Conservation (phyloP, 2,113 vertebrate species). For the Zapornia atra region DNA sequence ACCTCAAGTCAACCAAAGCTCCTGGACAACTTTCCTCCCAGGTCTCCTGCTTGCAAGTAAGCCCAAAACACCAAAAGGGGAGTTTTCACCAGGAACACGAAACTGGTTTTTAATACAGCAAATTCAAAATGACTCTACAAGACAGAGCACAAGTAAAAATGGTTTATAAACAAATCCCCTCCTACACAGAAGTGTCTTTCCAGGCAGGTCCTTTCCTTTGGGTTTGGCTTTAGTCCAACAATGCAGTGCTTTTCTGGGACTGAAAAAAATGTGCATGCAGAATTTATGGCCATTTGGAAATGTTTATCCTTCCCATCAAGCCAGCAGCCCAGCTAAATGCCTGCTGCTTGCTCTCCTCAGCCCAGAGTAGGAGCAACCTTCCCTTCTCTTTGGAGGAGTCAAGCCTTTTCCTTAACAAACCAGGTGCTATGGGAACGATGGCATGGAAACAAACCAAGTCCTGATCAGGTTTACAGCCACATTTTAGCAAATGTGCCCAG, state of each 20-base stretch:
- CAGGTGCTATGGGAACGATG: accelerated
- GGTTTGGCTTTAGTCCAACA: neutral
- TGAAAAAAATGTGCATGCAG: neutral
- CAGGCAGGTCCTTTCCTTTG: neutral
- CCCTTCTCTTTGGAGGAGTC: neutral
- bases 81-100: neutral
- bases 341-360: neutral
- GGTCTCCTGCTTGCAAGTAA: neutral
- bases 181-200: neutral
- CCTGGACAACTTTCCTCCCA: neutral
- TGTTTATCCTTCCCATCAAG: neutral
- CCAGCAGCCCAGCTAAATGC: neutral
- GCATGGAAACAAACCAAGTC: neutral
- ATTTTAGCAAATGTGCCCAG: accelerated
- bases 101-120: neutral
- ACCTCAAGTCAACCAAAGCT: neutral
- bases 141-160: neutral
- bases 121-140: neutral
- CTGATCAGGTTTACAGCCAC: neutral
- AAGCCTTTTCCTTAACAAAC: neutral
- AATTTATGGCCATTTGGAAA: neutral
- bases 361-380: neutral
- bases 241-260: neutral
- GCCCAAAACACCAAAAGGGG: neutral
- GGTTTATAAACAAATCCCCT: slow-evolving; percentile 28